These are phyloP conservation scores for Callaeas wilsoni DNA, from an alignment of 2,113 vertebrate genomes.

Conservation along the genomic window DNA sequence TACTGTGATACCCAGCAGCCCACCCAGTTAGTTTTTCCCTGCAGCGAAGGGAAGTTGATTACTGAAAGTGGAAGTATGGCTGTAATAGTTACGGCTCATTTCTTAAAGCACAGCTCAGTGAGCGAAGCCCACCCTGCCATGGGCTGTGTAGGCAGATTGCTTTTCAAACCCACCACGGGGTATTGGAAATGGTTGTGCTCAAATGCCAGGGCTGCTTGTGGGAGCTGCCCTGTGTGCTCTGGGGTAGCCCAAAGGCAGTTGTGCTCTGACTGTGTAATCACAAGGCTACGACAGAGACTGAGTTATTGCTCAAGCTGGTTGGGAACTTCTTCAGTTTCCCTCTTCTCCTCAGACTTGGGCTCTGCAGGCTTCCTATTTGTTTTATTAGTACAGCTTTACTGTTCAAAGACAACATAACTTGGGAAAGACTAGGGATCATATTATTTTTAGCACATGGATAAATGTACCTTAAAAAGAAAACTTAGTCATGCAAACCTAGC, in stretches of 20 bases:
- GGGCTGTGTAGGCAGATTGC: background rate
- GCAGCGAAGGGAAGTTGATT: background rate
- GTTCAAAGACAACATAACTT: background rate
- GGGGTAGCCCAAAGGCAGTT: background rate
- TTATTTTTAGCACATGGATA: background rate
- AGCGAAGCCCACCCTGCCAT: background rate
- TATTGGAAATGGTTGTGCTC: accelerated
- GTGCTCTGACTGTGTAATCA: background rate
- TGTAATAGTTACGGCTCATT: background rate
- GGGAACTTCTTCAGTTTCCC: background rate
- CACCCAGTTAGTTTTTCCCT: background rate
- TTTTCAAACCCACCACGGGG: background rate
- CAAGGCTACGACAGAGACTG: background rate
- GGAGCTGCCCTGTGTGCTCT: background rate
- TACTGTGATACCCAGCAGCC: background rate
- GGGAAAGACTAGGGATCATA: background rate
- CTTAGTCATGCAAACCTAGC: background rate
- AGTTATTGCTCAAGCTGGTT: background rate
- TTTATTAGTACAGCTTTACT: background rate
- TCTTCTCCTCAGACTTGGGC: background rate
- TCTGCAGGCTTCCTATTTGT: background rate
- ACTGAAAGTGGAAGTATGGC: background rate
- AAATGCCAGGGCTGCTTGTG: background rate
- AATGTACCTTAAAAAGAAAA: background rate
- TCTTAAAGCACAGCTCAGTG: background rate